Evolutionary conservation across 2,797 vertebrate species (phyloP).

Genomic region (Pygocentrus nattereri): DNA sequence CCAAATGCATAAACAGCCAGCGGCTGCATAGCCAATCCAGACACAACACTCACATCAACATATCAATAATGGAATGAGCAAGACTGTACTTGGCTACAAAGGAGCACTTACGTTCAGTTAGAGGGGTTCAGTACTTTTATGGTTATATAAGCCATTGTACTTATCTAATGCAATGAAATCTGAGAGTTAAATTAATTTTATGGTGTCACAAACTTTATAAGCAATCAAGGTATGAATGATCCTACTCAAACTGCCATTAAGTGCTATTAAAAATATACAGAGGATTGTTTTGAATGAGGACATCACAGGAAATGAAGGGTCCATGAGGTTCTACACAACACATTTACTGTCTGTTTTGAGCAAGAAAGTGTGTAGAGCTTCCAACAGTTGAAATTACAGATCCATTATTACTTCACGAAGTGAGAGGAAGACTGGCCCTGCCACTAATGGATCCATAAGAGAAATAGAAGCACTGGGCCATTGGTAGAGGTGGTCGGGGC

Average conservation of each 20-base stretch:
- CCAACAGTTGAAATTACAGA: constrained; percentile 24
- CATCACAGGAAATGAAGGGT: neutral
- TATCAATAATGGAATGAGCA: constrained; percentile 13
- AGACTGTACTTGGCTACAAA: constrained; percentile 13
- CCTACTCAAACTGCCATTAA: neutral
- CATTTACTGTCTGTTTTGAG: neutral
- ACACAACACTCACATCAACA: constrained; percentile 28
- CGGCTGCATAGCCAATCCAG: constrained; percentile 38
- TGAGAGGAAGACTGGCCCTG: constrained; percentile 62
- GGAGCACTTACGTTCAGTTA: neutral
- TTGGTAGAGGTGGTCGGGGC: constrained; percentile 77
- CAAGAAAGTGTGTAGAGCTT: neutral
- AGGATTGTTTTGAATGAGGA: neutral
- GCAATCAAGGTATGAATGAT: neutral
- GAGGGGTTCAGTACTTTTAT: constrained; percentile 8
- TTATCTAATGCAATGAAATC: constrained; percentile 7
- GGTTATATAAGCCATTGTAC: neutral
- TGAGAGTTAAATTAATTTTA: constrained; percentile 6
- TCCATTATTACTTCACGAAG: constrained; percentile 75
- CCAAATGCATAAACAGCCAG: constrained; percentile 46
- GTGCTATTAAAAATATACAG: neutral
- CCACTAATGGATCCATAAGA: constrained; percentile 76
- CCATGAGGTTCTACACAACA: neutral
- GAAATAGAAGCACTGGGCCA: constrained; percentile 70
- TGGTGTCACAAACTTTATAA: neutral